These are phyloP conservation scores for Eudasyphora cyanicolor DNA, from an alignment of 2,888 invertebrate species.

Conservation along the genomic window DNA sequence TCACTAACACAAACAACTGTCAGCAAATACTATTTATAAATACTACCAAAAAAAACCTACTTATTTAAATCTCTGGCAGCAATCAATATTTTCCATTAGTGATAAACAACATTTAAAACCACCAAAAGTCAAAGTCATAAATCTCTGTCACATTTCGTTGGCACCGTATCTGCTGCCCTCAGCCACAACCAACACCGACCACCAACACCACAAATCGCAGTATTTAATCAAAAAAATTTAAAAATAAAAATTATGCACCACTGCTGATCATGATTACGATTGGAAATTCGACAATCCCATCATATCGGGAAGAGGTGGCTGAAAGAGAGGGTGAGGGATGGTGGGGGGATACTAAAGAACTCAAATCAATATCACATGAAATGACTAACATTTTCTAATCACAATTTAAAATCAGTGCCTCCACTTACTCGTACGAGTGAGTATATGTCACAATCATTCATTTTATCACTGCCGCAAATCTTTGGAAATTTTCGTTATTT, in stretches of 20 bases:
- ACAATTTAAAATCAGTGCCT: not conserved
- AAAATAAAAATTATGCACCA: conserved; percentile 3
- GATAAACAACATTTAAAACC: not conserved
- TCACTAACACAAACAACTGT: not conserved
- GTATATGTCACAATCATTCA: too few species aligned
- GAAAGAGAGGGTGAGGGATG: not conserved
- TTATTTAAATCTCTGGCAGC: not conserved
- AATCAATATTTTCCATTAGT: conserved; percentile 6
- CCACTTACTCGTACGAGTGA: not conserved
- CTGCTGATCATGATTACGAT: not conserved
- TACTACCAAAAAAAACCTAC: not conserved
- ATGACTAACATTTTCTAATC: not conserved
- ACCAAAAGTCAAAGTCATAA: conserved; percentile 32
- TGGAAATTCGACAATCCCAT: not conserved
- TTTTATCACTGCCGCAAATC: not conserved
- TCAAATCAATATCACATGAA: not conserved
- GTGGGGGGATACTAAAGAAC: not conserved
- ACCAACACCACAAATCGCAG: conserved; percentile 2
- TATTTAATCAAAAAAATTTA: conserved; percentile 20
- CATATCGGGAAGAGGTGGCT: too few species aligned
- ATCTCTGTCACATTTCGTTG: conserved; percentile 42
- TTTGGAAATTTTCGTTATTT: not conserved
- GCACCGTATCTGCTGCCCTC: too few species aligned
- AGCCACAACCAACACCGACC: not conserved
- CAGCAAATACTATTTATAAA: not conserved